These are phyloP conservation scores for Tromatobia lineatoria DNA, from an alignment of 2,888 invertebrate genomes.

Conservation along the genomic window DNA sequence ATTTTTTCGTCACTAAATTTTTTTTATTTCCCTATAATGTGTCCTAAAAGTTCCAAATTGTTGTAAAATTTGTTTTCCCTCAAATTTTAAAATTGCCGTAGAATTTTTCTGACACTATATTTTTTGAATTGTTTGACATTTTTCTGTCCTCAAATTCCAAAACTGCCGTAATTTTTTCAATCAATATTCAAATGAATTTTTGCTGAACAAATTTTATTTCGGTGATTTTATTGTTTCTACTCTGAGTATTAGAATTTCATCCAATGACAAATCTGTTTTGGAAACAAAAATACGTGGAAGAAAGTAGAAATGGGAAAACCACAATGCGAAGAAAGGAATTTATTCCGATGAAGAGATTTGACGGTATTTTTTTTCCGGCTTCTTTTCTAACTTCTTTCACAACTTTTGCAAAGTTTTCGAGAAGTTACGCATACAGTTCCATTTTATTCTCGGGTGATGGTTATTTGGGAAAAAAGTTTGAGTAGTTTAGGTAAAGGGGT, in stretches of 20 bases:
- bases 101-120: too few relatives aligned
- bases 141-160: background rate
- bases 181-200: background rate
- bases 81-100: too few relatives aligned
- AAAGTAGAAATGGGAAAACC: background rate
- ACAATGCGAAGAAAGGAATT: background rate
- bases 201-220: background rate
- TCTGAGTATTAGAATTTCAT: background rate
- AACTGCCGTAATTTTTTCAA: background rate
- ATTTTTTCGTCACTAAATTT: too few relatives aligned
- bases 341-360: background rate
- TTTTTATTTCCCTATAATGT: too few relatives aligned
- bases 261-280: background rate
- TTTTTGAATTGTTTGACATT: background rate
- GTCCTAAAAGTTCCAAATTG: background rate
- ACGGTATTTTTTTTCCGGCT: background rate
- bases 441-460: background rate
- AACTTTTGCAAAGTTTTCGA: conserved; percentile 5
- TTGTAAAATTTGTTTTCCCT: background rate
- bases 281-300: background rate
- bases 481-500: background rate
- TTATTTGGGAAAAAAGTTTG: background rate
- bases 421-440: background rate
- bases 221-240: background rate
- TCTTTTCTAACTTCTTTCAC: background rate